Base-by-base conservation (phyloP, 2,113 vertebrate species). In the Calyptomena viridis region DNA sequence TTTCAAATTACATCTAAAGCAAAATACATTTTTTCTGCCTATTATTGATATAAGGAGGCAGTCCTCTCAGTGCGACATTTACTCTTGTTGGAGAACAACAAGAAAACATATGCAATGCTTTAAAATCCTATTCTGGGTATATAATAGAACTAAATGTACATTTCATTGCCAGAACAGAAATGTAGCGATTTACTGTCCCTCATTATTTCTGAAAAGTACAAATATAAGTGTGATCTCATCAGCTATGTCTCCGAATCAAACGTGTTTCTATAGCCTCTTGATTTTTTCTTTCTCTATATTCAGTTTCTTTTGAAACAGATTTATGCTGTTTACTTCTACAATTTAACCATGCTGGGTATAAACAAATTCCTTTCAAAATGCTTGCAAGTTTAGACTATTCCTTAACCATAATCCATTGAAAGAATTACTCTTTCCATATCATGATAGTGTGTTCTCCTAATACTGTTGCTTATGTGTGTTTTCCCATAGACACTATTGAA, bases 211-310 rank as follows among this genome's bases (percentile, higher is more conserved):
- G 60, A 95, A 88, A 90, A 94, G 30, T 84, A 78, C 52, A 90
- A 81, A 93, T 92, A 84, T 63, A 88, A 94, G 37, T 75, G 64
- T 92, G 90, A 92, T 92, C 44, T 92, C 90, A 94, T 89, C 83
- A 89, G 20, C 76, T 71, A 14, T 2, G 7, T 81, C n/a, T 88
- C 59, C 80, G 83, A 89, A 94, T 86, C 79, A 90, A 91, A 44
- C 18, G 49, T n/a, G 35, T 56, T 90, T 64, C 47, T 87, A 37
- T n/a, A 84, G 31, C 5, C 40, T 92, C 56, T 77, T 53, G 52
- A 42, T 63, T 78, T 76, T 49, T 94, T 67, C n/a, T 11, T 88
- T 83, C 27, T 46, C 18, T 80, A 1, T 20, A n/a, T 84, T 80
- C 39, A 56, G 15, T 78, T 93, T 84, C 30, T 86, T 52, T 52